Evolutionary conservation across 92 coral and sea anemone species (phyloP).

Genomic region (Palythoa caribaeorum): DNA sequence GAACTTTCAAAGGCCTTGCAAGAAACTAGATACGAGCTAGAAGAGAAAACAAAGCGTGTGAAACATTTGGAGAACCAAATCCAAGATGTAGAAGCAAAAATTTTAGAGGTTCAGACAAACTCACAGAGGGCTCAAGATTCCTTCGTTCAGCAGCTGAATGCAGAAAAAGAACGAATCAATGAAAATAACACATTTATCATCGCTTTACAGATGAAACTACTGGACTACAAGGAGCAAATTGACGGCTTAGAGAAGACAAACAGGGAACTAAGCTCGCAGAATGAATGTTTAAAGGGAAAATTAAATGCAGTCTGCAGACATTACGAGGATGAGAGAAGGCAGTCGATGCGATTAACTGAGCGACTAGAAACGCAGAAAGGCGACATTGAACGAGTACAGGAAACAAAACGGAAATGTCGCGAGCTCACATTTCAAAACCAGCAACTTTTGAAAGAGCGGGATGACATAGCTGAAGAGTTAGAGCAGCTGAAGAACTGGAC

Average conservation of each 20-base stretch:
- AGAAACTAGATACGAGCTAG: conserved; percentile 70
- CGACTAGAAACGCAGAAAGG: conserved; percentile 83
- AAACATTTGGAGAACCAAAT: conserved; percentile 77
- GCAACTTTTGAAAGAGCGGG: conserved; percentile 77
- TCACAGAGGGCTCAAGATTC: conserved; percentile 74
- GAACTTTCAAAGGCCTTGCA: conserved; percentile 68
- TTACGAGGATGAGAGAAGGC: conserved; percentile 91
- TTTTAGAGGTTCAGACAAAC: conserved; percentile 74
- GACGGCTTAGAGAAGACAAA: conserved; percentile 73
- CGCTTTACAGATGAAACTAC: conserved; percentile 93
- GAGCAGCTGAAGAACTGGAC: conserved; percentile 87
- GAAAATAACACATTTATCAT: conserved; percentile 92
- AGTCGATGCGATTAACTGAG: conserved; percentile 89
- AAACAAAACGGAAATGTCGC: conserved; percentile 82
- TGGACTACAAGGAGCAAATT: conserved; percentile 85
- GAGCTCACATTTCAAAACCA: conserved; percentile 82
- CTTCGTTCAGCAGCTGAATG: conserved; percentile 68
- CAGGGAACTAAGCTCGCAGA: conserved; percentile 61
- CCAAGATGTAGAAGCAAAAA: conserved; percentile 63
- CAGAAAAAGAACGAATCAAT: conserved; percentile 75
- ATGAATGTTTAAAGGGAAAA: conserved; percentile 69
- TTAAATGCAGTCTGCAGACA: conserved; percentile 70
- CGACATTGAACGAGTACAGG: conserved; percentile 84
- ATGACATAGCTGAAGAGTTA: conserved; percentile 74
- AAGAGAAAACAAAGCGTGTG: conserved; percentile 66